Conservation (phyloP, 2,797 vertebrate species). For the Graptemys geographica region DNA sequence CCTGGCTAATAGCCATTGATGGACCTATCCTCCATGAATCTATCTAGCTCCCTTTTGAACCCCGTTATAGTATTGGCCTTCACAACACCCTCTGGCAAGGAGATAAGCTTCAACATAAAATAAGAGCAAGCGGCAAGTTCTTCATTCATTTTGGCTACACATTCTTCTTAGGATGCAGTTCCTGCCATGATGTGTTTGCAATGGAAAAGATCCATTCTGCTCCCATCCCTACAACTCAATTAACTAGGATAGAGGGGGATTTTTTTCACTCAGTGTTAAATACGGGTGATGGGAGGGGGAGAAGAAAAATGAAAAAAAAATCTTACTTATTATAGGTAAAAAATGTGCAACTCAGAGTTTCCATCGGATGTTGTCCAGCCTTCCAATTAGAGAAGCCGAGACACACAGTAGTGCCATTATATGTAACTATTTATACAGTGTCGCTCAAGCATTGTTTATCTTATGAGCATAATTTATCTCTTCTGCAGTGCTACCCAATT, state of each 20-base stretch:
- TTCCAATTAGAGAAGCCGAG: conserved; percentile 67
- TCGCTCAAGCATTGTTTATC: conserved; percentile 56
- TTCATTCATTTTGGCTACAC: conserved; percentile 62
- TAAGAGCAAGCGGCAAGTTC: conserved; percentile 61
- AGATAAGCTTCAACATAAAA: conserved; percentile 53
- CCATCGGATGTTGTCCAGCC: conserved; percentile 57
- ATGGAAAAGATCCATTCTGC: conserved; percentile 52
- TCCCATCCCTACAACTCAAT: neutral
- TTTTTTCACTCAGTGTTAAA: conserved; percentile 56
- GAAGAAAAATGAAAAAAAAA: neutral
- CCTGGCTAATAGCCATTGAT: no score
- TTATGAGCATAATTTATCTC: conserved; percentile 63
- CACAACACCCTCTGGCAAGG: no score
- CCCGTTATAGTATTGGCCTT: no score
- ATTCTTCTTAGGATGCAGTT: conserved; percentile 49
- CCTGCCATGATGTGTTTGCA: conserved; percentile 73
- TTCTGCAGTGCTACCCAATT: conserved; percentile 52
- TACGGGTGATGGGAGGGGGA: neutral
- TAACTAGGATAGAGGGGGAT: conserved; percentile 58
- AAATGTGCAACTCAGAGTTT: conserved; percentile 27
- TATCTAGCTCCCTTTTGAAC: no score
- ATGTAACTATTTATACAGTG: conserved; percentile 45
- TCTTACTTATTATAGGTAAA: conserved; percentile 57
- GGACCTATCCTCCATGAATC: no score
- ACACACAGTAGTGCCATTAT: conserved; percentile 51